Evolutionary conservation across 2,888 invertebrate species (phyloP).

Genomic region (Sycophila texana): DNA sequence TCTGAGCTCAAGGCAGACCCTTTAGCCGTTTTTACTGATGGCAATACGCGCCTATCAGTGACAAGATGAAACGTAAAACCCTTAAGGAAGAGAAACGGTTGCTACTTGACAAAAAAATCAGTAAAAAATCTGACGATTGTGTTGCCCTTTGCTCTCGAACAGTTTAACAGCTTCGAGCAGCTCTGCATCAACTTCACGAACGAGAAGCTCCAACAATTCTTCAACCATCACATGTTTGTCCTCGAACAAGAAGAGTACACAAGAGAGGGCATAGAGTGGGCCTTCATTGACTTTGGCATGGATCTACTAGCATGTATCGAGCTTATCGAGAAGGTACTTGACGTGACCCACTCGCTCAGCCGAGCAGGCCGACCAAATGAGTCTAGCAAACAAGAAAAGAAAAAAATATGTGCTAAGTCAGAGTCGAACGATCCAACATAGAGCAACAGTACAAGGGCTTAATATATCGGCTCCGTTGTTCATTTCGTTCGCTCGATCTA

Average conservation of each 20-base stretch:
- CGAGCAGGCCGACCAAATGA: constrained; percentile 16
- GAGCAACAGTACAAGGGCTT: constrained; percentile 44
- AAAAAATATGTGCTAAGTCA: constrained; percentile 25
- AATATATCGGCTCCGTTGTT: constrained; percentile 51
- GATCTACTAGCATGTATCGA: constrained; percentile 97
- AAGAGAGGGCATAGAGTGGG: constrained; percentile 95
- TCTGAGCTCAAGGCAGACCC: constrained; percentile 57
- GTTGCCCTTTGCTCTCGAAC: constrained; percentile 67
- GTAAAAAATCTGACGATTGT: constrained; percentile 62
- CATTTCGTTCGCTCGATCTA: constrained; percentile 42
- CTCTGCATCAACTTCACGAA: constrained; percentile 99
- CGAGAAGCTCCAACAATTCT: constrained; percentile 98
- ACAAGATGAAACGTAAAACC: constrained; percentile 19
- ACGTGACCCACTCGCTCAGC: constrained; percentile 36
- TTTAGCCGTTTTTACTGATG: constrained; percentile 49
- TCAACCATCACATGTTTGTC: constrained; percentile 99
- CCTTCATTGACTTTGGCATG: constrained; percentile 98
- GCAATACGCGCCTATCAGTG: background rate
- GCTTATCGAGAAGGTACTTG: constrained; percentile 90
- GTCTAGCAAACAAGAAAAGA: constrained; percentile 9
- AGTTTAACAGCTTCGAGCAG: constrained; percentile 98
- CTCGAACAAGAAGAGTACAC: constrained; percentile 98
- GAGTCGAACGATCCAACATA: constrained; percentile 24
- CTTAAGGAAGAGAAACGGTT: constrained; percentile 28
- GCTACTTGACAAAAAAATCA: constrained; percentile 59